Conservation (phyloP, 2,888 invertebrate genomes). For the Periphyllus acericola region DNA sequence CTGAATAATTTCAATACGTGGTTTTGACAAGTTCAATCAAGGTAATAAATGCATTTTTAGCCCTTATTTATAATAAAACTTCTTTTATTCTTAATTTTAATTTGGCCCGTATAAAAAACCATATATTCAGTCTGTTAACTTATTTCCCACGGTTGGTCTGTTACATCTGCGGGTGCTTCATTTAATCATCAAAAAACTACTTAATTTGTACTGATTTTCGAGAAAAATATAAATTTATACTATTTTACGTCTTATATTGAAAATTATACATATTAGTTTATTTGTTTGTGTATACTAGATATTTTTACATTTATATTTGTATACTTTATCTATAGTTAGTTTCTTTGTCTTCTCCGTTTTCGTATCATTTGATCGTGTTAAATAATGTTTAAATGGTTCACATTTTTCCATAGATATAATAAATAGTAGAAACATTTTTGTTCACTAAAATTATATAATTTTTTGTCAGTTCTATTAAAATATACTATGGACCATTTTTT, state of each 20-base stretch:
- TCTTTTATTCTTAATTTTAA: background rate
- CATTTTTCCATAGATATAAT: background rate
- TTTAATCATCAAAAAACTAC: background rate
- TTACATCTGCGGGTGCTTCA: background rate
- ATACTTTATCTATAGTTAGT: background rate
- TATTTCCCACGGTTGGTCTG: background rate
- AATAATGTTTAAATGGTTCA: background rate
- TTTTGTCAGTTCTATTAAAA: background rate
- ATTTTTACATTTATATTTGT: too few relatives aligned
- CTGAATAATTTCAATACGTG: constrained; percentile 25
- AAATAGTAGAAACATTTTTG: background rate
- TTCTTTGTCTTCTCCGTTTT: background rate
- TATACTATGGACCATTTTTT: background rate
- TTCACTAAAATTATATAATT: background rate
- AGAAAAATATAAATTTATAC: background rate
- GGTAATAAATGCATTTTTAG: background rate
- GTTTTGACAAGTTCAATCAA: constrained; percentile 28
- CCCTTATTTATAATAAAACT: background rate
- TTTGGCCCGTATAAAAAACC: constrained; percentile 14
- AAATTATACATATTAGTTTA: background rate
- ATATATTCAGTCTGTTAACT: background rate
- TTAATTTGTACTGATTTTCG: background rate
- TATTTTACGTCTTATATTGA: background rate
- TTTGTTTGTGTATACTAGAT: background rate
- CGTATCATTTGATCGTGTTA: background rate